A percentile compares a stretch with the other conserved stretches of the same genome.
phyloP scores from a whole-genome alignment of 2,797 vertebrate genomes.

The Prunella strophiata region DNA sequence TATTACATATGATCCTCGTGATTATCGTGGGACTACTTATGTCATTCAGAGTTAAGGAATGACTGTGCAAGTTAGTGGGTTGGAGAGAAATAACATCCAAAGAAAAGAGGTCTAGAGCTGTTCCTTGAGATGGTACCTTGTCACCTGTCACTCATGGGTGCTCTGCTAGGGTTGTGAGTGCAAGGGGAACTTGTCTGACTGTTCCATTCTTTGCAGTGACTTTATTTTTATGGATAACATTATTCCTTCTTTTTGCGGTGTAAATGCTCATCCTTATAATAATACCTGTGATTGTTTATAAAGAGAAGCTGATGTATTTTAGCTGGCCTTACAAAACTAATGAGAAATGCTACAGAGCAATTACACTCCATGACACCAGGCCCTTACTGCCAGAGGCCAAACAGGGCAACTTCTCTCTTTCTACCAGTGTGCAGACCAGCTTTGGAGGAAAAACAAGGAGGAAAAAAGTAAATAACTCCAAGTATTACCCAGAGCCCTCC shows the following conservation, averaged over 20 bases:
- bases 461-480: background rate
- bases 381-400: background rate
- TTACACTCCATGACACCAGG: background rate
- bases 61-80: background rate
- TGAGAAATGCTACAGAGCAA: background rate
- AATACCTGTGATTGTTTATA: background rate
- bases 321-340: background rate
- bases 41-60: background rate
- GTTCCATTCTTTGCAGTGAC: background rate
- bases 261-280: background rate
- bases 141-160: background rate
- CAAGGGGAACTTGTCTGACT: background rate
- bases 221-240: background rate
- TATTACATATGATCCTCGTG: background rate
- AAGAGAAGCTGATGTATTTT: background rate
- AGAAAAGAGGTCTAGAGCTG: background rate
- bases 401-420: background rate
- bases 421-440: background rate
- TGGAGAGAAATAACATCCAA: background rate
- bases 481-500: constrained; percentile 61
- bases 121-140: background rate
- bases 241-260: background rate
- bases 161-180: background rate
- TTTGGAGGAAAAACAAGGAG: background rate
- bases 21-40: background rate